These are phyloP conservation scores for Choloepus didactylus DNA, from an alignment of 2,797 vertebrate species.

Conservation along the genomic window DNA sequence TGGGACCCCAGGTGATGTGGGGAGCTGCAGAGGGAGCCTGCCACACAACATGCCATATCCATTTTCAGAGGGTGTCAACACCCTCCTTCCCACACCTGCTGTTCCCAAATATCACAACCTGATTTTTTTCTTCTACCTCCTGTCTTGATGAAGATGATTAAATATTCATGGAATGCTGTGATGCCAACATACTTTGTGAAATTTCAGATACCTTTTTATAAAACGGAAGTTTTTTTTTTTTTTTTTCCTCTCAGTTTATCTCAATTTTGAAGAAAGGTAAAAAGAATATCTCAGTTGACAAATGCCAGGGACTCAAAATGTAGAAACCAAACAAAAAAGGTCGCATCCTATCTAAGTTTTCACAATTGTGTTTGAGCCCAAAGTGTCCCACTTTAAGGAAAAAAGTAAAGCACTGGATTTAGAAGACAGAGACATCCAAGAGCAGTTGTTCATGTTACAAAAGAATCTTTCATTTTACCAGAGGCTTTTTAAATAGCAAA, in stretches of 20 bases:
- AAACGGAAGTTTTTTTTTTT: neutral
- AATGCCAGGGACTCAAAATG: slow-evolving; percentile 45
- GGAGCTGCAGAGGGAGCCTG: slow-evolving; percentile 71
- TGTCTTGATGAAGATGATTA: slow-evolving; percentile 83
- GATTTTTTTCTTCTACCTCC: slow-evolving; percentile 84
- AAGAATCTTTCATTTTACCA: neutral
- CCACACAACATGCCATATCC: slow-evolving; percentile 75
- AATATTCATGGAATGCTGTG: slow-evolving; percentile 82
- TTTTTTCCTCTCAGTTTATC: slow-evolving; percentile 50
- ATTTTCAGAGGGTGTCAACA: slow-evolving; percentile 83
- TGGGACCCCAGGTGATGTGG: slow-evolving; percentile 73
- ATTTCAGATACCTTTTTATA: slow-evolving; percentile 82
- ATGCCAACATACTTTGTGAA: slow-evolving; percentile 80
- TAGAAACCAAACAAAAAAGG: neutral
- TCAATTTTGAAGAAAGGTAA: slow-evolving; percentile 62
- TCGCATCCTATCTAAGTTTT: neutral
- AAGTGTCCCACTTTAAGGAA: neutral
- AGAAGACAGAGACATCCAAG: neutral
- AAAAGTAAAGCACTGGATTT: neutral
- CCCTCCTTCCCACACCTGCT: slow-evolving; percentile 85
- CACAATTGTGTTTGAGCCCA: neutral
- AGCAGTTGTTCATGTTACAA: neutral
- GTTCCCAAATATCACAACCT: slow-evolving; percentile 86
- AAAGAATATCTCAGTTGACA: slow-evolving; percentile 46
- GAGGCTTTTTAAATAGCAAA: neutral